Conservation (phyloP, 2,797 vertebrate genomes). For the Zenarchopterus dispar region DNA sequence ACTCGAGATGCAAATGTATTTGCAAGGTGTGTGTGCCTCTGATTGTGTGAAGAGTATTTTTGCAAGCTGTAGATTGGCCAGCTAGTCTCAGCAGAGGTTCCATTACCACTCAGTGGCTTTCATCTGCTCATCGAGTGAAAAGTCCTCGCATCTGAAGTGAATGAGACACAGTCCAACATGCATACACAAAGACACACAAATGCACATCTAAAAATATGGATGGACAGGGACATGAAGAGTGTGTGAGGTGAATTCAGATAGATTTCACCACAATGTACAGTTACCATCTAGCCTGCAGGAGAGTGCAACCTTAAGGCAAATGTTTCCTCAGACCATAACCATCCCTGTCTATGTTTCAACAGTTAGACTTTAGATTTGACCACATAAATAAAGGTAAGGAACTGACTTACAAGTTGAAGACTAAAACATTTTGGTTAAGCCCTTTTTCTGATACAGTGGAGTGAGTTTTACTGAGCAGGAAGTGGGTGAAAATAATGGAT, state of each 20-base stretch:
- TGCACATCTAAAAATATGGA: constrained; percentile 24
- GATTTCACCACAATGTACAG: constrained; percentile 25
- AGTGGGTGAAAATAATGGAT: too few relatives aligned
- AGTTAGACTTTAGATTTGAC: too few relatives aligned
- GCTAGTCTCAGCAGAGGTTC: constrained; percentile 84
- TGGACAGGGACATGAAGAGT: constrained; percentile 8
- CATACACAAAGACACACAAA: constrained; percentile 32
- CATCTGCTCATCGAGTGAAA: constrained; percentile 68
- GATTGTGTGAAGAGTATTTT: constrained; percentile 79
- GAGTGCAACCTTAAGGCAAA: not conserved
- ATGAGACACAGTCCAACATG: constrained; percentile 27
- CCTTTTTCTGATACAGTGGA: too few relatives aligned
- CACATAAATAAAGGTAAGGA: too few relatives aligned
- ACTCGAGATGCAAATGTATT: constrained; percentile 71
- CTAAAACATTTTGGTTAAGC: too few relatives aligned
- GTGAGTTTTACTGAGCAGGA: too few relatives aligned
- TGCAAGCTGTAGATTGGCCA: constrained; percentile 85
- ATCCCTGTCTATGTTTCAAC: too few relatives aligned
- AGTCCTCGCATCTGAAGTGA: constrained; percentile 44
- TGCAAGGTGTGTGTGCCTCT: not conserved
- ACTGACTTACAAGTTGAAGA: too few relatives aligned
- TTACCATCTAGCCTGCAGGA: not conserved
- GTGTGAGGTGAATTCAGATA: constrained; percentile 29
- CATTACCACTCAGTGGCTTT: constrained; percentile 79
- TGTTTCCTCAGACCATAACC: too few relatives aligned